Conservation (phyloP, 1,140 invertebrate genomes). For the Lordiphosa clarofinis region DNA sequence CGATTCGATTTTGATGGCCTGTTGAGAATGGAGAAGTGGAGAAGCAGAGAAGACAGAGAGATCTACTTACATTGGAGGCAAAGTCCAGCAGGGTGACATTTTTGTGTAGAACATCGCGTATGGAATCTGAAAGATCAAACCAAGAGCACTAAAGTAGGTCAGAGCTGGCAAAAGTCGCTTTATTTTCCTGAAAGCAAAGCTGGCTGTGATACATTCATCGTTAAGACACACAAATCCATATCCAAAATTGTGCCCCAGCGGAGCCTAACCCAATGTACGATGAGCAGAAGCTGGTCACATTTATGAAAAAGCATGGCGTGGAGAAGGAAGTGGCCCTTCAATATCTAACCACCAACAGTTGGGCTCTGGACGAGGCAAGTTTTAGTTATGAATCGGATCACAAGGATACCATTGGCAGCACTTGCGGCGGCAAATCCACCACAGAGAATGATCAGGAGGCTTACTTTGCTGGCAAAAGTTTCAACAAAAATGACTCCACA, state of each 20-base stretch:
- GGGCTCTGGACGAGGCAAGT: constrained; percentile 46
- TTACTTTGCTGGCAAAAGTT: constrained; percentile 28
- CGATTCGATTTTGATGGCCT: constrained; percentile 80
- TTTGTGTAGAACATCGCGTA: constrained; percentile 72
- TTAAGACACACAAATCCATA: too few species aligned
- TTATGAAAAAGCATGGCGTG: constrained; percentile 58
- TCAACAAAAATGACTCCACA: constrained; percentile 43
- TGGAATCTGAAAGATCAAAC: constrained; percentile 40
- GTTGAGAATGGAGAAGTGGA: too few species aligned
- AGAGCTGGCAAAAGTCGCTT: too few species aligned
- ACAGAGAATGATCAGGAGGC: constrained; percentile 9
- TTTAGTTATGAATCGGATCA: constrained; percentile 34
- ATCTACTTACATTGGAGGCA: constrained; percentile 65
- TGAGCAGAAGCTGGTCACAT: constrained; percentile 58
- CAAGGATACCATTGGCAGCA: too few species aligned
- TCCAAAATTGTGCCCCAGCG: constrained; percentile 20
- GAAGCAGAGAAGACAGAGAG: background rate
- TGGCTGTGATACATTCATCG: too few species aligned
- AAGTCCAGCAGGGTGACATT: constrained; percentile 74
- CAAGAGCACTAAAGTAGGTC: too few species aligned
- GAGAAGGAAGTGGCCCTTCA: constrained; percentile 40
- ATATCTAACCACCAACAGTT: constrained; percentile 46
- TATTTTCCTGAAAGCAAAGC: too few species aligned
- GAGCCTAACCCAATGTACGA: constrained; percentile 55
- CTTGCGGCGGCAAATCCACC: background rate